Percentiles rank a stretch among this genome's conserved stretches.
Conservation (phyloP, 1,140 invertebrate genomes). For the Hestina assimilis region DNA sequence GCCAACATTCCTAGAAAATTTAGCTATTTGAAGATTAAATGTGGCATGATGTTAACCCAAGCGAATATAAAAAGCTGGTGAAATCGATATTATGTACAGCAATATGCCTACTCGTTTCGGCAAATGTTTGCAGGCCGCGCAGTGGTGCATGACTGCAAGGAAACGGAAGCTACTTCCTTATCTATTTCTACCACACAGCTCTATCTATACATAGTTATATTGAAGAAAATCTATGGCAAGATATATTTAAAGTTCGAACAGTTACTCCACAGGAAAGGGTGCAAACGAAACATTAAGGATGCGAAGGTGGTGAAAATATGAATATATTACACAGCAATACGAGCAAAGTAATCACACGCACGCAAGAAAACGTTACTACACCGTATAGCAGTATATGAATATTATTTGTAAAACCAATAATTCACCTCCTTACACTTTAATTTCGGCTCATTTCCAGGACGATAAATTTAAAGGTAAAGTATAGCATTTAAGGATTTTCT, state of each 20-base stretch:
- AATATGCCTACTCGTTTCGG: constrained; percentile 23
- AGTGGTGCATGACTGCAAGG: constrained; percentile 11
- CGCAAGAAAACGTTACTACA: constrained; percentile 53
- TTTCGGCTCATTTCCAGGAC: constrained; percentile 53
- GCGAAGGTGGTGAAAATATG: constrained; percentile 74
- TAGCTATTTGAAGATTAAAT: constrained; percentile 10
- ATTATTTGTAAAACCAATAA: constrained; percentile 70
- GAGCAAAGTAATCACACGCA: constrained; percentile 68
- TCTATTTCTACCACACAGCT: constrained; percentile 16
- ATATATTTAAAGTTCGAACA: not conserved
- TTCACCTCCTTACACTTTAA: constrained; percentile 68
- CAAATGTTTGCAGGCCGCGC: constrained; percentile 24
- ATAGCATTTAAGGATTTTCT: not conserved
- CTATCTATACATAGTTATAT: constrained; percentile 1
- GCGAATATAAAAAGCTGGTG: constrained; percentile 17
- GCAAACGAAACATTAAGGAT: constrained; percentile 68
- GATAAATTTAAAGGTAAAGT: constrained; percentile 36
- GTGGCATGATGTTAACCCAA: constrained; percentile 11
- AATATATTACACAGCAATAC: constrained; percentile 71
- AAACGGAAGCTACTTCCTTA: constrained; percentile 29
- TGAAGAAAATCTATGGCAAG: not conserved
- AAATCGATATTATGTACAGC: constrained; percentile 18
- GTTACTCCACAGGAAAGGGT: constrained; percentile 22
- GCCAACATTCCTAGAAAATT: not conserved
- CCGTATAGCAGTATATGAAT: constrained; percentile 45